Conservation (phyloP, 2,888 invertebrate species). For the Gymnosoma rotundatum region DNA sequence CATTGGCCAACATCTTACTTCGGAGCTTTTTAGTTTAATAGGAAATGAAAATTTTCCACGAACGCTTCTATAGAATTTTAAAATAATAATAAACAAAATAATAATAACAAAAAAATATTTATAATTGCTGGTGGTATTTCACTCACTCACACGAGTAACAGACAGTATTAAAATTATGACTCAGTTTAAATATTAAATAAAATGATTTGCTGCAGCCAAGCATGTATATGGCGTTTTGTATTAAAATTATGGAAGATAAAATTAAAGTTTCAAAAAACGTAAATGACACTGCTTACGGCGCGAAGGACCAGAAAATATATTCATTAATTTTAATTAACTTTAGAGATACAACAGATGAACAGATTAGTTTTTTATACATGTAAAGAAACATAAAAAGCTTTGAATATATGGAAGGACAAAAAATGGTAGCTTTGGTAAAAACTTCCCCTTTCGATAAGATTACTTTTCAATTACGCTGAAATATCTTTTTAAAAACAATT, state of each 20-base stretch:
- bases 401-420: too few relatives aligned
- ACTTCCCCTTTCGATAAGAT: too few relatives aligned
- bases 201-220: not conserved
- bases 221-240: not conserved
- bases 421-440: too few relatives aligned
- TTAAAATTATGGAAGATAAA: not conserved
- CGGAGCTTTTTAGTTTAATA: not conserved
- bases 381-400: too few relatives aligned
- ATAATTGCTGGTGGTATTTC: conserved; percentile 28
- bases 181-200: conserved; percentile 24
- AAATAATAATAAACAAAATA: not conserved
- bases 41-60: conserved; percentile 16
- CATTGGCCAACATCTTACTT: not conserved
- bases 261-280: not conserved
- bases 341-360: too few relatives aligned
- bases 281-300: not conserved
- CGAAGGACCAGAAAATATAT: not conserved
- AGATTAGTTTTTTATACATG: too few relatives aligned
- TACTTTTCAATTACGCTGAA: too few relatives aligned
- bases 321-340: not conserved
- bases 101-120: conserved; percentile 26
- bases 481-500: too few relatives aligned
- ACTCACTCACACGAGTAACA: not conserved
- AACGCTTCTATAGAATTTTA: not conserved
- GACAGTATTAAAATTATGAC: conserved; percentile 2